Evolutionary conservation across 2,113 vertebrate genomes (phyloP).

Genomic region (Chlorodrepanis virens): DNA sequence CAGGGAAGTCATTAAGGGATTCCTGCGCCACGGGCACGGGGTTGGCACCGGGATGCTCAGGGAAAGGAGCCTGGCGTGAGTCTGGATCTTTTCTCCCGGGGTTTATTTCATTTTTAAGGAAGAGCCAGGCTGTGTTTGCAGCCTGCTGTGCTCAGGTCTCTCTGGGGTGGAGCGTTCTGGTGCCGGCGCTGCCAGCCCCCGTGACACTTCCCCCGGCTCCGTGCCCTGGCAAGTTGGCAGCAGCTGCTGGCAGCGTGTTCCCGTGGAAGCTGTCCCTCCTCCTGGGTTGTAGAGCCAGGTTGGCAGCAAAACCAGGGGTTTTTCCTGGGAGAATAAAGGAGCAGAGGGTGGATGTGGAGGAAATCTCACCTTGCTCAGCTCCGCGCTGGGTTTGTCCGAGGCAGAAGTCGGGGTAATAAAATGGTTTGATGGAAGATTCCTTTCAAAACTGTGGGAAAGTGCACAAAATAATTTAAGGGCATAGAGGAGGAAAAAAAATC

Average conservation of each 20-base stretch:
- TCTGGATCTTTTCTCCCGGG: neutral
- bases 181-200: neutral
- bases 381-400: fast-evolving
- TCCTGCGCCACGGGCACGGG: neutral
- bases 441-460: neutral
- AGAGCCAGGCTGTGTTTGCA: neutral
- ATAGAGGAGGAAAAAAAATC: neutral
- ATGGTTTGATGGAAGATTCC: neutral
- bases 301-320: neutral
- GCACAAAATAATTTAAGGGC: neutral
- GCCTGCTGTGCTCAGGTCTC: neutral
- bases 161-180: neutral
- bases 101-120: neutral
- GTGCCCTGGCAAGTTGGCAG: neutral
- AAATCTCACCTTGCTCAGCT: neutral
- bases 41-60: neutral
- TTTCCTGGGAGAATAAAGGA: neutral
- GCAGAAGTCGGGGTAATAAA: fast-evolving
- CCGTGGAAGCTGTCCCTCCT: neutral
- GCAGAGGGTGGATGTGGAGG: neutral
- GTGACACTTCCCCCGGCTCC: neutral
- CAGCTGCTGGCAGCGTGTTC: neutral
- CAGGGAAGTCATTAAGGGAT: neutral
- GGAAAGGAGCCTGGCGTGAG: fast-evolving
- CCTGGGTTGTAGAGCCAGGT: fast-evolving